phyloP scores from a whole-genome alignment of 2,797 vertebrate species.

The Phrynocephalus forsythii region DNA sequence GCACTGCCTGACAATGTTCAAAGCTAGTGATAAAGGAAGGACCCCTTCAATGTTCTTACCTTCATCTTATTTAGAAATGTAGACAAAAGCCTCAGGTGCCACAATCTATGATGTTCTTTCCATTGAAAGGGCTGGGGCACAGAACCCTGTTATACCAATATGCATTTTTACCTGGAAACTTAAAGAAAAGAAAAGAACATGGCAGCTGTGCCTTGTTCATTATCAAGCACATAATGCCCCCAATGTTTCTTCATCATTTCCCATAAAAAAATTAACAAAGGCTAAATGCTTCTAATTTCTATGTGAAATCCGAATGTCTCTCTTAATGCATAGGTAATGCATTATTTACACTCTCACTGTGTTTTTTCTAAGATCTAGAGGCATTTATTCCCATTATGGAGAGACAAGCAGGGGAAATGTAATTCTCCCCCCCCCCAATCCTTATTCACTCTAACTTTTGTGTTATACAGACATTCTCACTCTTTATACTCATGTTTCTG shows the following conservation, averaged over 20 bases:
- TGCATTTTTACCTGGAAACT: background rate
- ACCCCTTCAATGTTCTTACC: too few species aligned
- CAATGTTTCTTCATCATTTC: background rate
- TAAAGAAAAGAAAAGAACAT: background rate
- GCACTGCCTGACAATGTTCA: too few species aligned
- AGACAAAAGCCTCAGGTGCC: too few species aligned
- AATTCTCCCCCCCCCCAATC: background rate
- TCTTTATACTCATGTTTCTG: constrained; percentile 56
- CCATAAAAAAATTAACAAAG: background rate
- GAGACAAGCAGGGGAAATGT: background rate
- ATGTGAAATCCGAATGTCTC: background rate
- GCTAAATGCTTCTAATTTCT: background rate
- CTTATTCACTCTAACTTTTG: constrained; percentile 36
- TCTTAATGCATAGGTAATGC: background rate
- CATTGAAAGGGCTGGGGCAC: too few species aligned
- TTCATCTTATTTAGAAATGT: too few species aligned
- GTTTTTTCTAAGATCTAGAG: background rate
- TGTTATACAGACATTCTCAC: constrained; percentile 52
- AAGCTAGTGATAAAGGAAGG: too few species aligned
- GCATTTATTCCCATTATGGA: background rate
- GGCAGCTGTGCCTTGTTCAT: background rate
- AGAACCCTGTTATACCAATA: too few species aligned
- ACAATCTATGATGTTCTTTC: too few species aligned
- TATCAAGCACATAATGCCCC: background rate
- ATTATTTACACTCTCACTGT: background rate